These are phyloP conservation scores for Isotomurus palustris DNA, from an alignment of 2,888 invertebrate genomes.

Conservation along the genomic window DNA sequence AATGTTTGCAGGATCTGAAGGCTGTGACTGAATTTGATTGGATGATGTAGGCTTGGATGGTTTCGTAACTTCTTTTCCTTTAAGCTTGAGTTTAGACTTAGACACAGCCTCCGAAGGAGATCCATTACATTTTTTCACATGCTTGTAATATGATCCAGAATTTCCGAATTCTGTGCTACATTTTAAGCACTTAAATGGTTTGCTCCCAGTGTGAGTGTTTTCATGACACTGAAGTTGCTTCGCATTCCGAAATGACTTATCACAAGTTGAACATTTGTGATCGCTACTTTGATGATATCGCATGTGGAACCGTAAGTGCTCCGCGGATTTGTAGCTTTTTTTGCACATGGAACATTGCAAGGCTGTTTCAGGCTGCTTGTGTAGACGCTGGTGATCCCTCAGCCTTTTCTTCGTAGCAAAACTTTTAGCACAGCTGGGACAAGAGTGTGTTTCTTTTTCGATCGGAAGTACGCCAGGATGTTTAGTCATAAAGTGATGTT, in stretches of 20 bases:
- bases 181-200: slow-evolving; percentile 58
- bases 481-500: slow-evolving; percentile 36
- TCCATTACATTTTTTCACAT: too few relatives aligned
- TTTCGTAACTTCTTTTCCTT: too few relatives aligned
- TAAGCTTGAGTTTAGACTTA: too few relatives aligned
- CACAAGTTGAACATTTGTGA: slow-evolving; percentile 31
- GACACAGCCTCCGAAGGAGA: too few relatives aligned
- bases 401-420: slow-evolving; percentile 22
- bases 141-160: slow-evolving; percentile 1
- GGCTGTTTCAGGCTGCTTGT: too few relatives aligned
- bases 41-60: too few relatives aligned
- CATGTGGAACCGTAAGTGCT: slow-evolving; percentile 35
- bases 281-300: slow-evolving; percentile 32
- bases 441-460: too few relatives aligned
- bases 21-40: too few relatives aligned
- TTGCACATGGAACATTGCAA: slow-evolving; percentile 54
- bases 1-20: too few relatives aligned
- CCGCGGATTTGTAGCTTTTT: slow-evolving; percentile 52
- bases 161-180: too few relatives aligned
- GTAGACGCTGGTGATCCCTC: too few relatives aligned
- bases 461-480: slow-evolving; percentile 22
- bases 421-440: slow-evolving; percentile 16
- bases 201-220: slow-evolving; percentile 57
- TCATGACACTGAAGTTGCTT: slow-evolving; percentile 52
- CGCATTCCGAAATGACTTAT: slow-evolving; percentile 31